Conservation (phyloP, 2,888 invertebrate genomes). For the Megastigmus dorsalis region DNA sequence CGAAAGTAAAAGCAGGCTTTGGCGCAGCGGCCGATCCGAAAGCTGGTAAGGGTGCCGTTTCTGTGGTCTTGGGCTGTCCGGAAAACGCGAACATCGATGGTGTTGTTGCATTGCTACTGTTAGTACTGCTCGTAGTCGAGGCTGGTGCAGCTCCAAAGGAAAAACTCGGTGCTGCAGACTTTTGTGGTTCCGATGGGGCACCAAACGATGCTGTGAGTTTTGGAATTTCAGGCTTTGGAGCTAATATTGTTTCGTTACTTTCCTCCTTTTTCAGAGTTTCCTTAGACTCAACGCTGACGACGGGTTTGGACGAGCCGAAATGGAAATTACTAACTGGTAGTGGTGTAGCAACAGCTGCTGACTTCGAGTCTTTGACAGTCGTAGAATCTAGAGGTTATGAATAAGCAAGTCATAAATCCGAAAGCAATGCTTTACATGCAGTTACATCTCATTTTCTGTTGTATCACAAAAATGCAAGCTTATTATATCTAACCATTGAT, state of each 20-base stretch:
- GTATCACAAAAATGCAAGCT: too few relatives aligned
- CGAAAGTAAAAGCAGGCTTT: slow-evolving; percentile 39
- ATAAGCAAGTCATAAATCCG: too few relatives aligned
- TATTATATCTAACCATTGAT: too few relatives aligned
- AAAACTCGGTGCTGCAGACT: slow-evolving; percentile 41
- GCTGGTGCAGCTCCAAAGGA: slow-evolving; percentile 38
- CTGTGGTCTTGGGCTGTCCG: slow-evolving; percentile 4
- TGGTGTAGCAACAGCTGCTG: background rate
- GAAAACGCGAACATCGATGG: slow-evolving; percentile 28
- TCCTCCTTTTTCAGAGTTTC: background rate
- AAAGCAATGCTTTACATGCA: too few relatives aligned
- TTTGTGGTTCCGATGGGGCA: slow-evolving; percentile 43
- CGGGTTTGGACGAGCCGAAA: slow-evolving; percentile 9
- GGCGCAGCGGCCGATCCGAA: slow-evolving; percentile 48
- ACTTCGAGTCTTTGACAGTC: slow-evolving; percentile 3
- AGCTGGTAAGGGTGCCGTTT: slow-evolving; percentile 29
- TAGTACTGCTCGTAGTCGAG: slow-evolving; percentile 47
- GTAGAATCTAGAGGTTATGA: slow-evolving; percentile 20
- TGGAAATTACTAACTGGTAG: background rate
- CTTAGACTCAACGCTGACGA: background rate
- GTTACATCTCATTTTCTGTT: too few relatives aligned
- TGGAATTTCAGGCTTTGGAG: background rate
- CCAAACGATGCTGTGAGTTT: slow-evolving; percentile 35
- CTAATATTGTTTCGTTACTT: background rate
- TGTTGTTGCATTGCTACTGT: background rate